Base-by-base conservation (phyloP, 2,888 invertebrate species). In the Nemurella pictetii region DNA sequence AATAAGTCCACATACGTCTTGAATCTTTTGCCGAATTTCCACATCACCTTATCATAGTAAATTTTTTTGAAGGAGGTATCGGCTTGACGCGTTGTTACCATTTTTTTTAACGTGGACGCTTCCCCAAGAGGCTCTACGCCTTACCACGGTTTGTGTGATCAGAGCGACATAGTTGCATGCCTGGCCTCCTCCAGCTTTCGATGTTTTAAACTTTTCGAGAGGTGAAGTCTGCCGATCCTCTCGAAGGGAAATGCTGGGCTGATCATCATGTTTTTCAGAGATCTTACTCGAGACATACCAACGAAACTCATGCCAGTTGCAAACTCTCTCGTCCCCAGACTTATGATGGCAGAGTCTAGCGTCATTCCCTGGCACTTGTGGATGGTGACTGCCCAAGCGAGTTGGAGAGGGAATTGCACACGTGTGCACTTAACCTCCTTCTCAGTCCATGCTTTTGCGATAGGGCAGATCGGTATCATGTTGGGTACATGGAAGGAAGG, bases 331-430 rank as follows among this genome's bases (percentile, higher is more conserved):
- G 29, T 26, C n/a, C 29, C 29, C 20, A 80, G 32, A 29, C 80
- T 29, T 7, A 80, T 29, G 29, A 30, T n/a, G 7, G 80, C 80
- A 7, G 80, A 4, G 25, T 30, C 32, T 5, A 80, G 15, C 1
- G 80, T 80, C 80, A 80, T 80, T 2, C 80, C 30, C 29, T 80
- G 80, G n/a, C 80, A 80, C 25, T 80, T 80, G 30, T 80, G 80
- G 15, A 80, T 80, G 15, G 80, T 80, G 4, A 80, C 30, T n/a
- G 80, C 29, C 80, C 80, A 80, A 7, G 80, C 29, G 7, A 80
- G 30, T 80, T 80, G 80, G 5, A 80, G 30, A 1, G 80, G 81
- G 28, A 81, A 81, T 25, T 81, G 81, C 15, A 36, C 26, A 5
- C 81, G 35, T 26, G 81, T 36, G 35, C 81, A 81, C 36, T 81